Evolutionary conservation across 2,888 invertebrate genomes (phyloP), one percentile per base, ranked within the genome.

Genomic region (Latheticus oryzae): DNA sequence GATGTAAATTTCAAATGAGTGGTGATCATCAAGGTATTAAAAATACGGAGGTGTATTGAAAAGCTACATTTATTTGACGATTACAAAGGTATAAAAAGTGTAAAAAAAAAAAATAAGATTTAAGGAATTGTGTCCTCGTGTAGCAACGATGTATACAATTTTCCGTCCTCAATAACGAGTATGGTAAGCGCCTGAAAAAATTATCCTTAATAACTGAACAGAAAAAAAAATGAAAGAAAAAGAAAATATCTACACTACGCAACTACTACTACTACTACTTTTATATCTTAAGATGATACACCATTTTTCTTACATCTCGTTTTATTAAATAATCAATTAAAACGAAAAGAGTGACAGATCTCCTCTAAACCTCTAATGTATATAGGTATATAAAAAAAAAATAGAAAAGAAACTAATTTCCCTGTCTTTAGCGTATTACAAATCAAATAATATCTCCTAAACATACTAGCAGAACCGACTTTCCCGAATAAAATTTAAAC

Each of bases 391-490:
- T 15, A 33, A 42, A 42, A 24, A 42, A 21, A 40, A 23, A 24
- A 9, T 28, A 28, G 12, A 42, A 17, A 40, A 32, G 19, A 24
- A 19, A 21, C 38, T 38, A 38, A 33, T 24, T 5, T n/a, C 12
- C 33, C 32, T 32, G 47, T 32, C 48, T 17, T 33, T 19, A 32
- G 21, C 51, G 26, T 23, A 16, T 51, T 38, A 51, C 38, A 51
- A 38, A 50, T 12, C 23, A 42, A 30, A 52, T 19, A 16, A 15
- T 30, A 32, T n/a, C 11, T 50, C 42, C 52, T 52, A 52, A 24
- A 52, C 52, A 52, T 23, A 52, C 52, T 52, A 52, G 11, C 42
- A 33, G 7, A n/a, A n/a, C n/a, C n/a, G n/a, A n/a, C 16, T 7
- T 23, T 23, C 23, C 21, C 12, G 12, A 7, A 11, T 24, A 2